Evolutionary conservation across 2,797 vertebrate genomes (phyloP), one percentile per base, ranked within the genome.

Genomic region (Centropyge bicolor): DNA sequence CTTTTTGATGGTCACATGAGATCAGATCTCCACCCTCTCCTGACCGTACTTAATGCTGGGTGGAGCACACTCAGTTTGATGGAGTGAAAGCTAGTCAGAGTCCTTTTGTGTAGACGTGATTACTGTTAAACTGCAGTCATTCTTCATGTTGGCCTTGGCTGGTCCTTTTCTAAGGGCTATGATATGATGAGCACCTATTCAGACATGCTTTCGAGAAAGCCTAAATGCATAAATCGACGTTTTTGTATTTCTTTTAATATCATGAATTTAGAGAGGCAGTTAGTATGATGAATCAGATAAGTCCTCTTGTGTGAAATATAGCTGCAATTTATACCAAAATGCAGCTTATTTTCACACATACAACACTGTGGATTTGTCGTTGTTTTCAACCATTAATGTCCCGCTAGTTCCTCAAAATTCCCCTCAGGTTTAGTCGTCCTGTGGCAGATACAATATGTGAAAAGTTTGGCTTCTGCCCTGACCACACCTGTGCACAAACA

Each of bases 41-140:
- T 64, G 57, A 40, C 40, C 6, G 0, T 54, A 62, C 56, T 46
- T 70, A 24, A 56, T 46, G 24, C 41, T 36, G 43, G 19, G 22
- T 51, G 41, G 20, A 69, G 45, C 55, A 22, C 62, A 62, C 13
- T n/a, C 35, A 43, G 66, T 80, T 71, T 72, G 22, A 76, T 38
- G 24, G 24, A 41, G 67, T 41, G 73, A 89, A 88, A 85, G 71
- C 63, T 22, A 52, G 80, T 83, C 78, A 69, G 22, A 84, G 76
- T 83, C 68, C 43, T 79, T 84, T 90, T 88, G 76, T 89, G 69
- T 59, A 8, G 52, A 78, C 22, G 35, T 70, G 65, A 87, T 84
- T 82, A 57, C 56, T 67, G 24, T 77, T 72, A 75, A 36, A 40
- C 38, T 64, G 31, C 56, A 69, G 73, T 69, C 57, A 40, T 54